Percentiles rank a stretch among this genome's conserved stretches.
phyloP scores from a whole-genome alignment of 2,113 vertebrate species.

The Lycaon pictus region DNA sequence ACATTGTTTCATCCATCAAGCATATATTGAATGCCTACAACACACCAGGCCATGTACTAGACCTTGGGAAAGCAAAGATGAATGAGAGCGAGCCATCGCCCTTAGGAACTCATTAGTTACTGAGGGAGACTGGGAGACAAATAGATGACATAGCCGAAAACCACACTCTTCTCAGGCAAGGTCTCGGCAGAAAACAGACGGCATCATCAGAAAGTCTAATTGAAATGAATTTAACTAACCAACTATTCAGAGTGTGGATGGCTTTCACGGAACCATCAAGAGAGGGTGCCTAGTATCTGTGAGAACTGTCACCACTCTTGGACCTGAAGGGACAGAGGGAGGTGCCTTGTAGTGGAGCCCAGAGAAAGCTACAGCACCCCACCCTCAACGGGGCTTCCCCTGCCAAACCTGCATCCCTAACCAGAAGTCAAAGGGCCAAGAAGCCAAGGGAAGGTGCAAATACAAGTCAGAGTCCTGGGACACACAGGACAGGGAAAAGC shows the following conservation, averaged over 20 bases:
- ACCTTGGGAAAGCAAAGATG: not conserved
- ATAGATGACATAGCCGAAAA: not conserved
- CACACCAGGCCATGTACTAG: not conserved
- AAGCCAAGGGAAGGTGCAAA: not conserved
- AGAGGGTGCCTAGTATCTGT: not conserved
- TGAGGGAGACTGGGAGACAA: not conserved
- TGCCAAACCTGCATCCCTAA: not conserved
- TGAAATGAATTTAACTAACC: not conserved
- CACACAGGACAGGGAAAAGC: not conserved
- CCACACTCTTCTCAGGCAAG: not conserved
- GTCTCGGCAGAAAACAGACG: not conserved
- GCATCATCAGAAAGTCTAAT: not conserved
- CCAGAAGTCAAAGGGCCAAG: not conserved
- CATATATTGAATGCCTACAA: not conserved
- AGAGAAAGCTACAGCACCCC: not conserved
- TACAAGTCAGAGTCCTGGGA: not conserved
- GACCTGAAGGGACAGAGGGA: not conserved
- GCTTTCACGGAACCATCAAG: not conserved
- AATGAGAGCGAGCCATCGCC: not conserved
- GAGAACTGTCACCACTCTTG: not conserved
- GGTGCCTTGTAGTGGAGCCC: not conserved
- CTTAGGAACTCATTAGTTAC: not conserved
- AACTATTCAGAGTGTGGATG: not conserved
- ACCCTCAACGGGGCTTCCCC: fast-evolving
- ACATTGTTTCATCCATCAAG: not conserved